Evolutionary conservation across 2,888 invertebrate genomes (phyloP).

Genomic region (Lasius platythorax): DNA sequence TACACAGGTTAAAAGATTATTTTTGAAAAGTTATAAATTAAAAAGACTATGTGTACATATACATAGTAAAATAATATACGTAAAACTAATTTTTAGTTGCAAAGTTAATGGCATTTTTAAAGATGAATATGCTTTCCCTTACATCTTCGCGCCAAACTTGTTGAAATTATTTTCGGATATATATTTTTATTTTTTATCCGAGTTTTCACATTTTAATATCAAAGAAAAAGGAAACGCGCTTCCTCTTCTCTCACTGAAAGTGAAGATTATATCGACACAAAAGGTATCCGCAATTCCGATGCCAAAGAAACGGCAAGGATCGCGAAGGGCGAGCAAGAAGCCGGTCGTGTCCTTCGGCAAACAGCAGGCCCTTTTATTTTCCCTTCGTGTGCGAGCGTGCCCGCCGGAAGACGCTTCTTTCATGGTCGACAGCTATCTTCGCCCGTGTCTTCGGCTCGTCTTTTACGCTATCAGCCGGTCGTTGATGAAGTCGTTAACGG

Average conservation of each 20-base stretch:
- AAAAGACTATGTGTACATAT: neutral
- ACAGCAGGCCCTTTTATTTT: constrained; percentile 43
- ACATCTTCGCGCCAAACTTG: neutral
- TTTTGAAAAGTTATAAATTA: too few relatives aligned
- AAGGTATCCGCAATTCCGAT: constrained; percentile 30
- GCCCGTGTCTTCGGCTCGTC: constrained; percentile 45
- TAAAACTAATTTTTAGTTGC: neutral
- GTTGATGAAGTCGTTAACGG: constrained; percentile 59
- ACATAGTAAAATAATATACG: neutral
- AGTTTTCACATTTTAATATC: constrained; percentile 1
- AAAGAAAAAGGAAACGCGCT: constrained; percentile 11
- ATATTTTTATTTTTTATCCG: neutral
- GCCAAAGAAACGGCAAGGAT: constrained; percentile 29
- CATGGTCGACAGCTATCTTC: constrained; percentile 34
- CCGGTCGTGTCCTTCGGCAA: constrained; percentile 45
- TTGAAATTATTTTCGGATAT: neutral
- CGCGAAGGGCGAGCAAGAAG: constrained; percentile 40
- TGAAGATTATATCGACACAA: constrained; percentile 18
- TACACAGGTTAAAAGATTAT: neutral
- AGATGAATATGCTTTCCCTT: neutral
- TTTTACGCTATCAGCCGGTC: constrained; percentile 51
- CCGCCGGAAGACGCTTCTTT: constrained; percentile 51
- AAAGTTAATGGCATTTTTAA: neutral
- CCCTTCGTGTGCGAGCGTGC: constrained; percentile 38
- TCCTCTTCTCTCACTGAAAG: neutral